These are phyloP conservation scores for Leiothrix lutea DNA, from an alignment of 2,113 vertebrate genomes.

Conservation along the genomic window DNA sequence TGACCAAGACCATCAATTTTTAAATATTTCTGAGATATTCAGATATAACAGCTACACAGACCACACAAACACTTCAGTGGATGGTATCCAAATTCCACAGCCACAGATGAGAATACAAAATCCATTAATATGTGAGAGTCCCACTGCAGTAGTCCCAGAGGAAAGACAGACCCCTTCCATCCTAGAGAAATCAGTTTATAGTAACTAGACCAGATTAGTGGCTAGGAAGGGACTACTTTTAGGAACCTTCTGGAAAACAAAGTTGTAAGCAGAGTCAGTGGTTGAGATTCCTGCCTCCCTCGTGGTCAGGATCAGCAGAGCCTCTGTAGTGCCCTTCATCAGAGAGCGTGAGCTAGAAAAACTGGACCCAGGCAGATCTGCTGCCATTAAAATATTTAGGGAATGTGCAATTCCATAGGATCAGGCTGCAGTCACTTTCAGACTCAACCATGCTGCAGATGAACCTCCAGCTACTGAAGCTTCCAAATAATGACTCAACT, in stretches of 20 bases:
- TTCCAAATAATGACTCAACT: slow-evolving; percentile 30
- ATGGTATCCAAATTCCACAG: background rate
- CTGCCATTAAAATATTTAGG: background rate
- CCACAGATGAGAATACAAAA: background rate
- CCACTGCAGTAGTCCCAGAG: background rate
- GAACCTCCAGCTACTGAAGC: background rate
- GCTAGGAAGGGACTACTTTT: slow-evolving; percentile 7
- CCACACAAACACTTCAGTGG: background rate
- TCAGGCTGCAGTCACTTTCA: background rate
- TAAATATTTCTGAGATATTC: background rate
- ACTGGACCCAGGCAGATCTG: background rate
- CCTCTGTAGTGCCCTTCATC: background rate
- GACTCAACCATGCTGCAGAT: background rate
- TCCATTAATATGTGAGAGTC: background rate
- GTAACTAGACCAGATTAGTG: slow-evolving; percentile 17
- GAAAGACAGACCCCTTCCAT: background rate
- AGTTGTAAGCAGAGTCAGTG: background rate
- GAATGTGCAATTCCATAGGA: background rate
- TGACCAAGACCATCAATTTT: background rate
- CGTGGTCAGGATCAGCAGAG: background rate
- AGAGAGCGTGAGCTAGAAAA: background rate
- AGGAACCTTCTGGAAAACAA: background rate
- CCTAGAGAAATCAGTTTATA: slow-evolving; percentile 13
- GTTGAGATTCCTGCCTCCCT: background rate
- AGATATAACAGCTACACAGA: background rate